A percentile compares a stretch with the other conserved stretches of the same genome.
Conservation (phyloP, 2,113 vertebrate genomes). For the Paracanthobrama guichenoti region DNA sequence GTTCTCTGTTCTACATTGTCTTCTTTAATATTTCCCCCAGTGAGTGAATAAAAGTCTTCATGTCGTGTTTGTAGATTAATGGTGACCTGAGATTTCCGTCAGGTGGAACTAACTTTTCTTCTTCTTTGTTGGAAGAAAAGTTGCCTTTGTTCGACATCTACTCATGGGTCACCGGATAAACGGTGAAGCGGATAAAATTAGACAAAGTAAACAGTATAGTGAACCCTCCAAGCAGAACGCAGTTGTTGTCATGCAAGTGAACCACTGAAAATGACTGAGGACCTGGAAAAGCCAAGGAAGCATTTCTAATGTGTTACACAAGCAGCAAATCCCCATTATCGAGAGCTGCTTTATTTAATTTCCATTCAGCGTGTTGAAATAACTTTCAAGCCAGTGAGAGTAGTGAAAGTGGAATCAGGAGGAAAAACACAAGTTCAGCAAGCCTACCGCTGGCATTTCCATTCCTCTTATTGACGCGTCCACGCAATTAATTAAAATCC, state of each 20-base stretch:
- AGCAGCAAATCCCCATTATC: constrained; percentile 53
- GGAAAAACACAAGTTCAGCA: constrained; percentile 42
- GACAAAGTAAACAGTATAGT: neutral
- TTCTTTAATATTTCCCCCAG: constrained; percentile 72
- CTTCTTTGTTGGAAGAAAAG: constrained; percentile 55
- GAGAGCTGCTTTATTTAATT: constrained; percentile 54
- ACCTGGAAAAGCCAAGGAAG: constrained; percentile 28
- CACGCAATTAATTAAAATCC: constrained; percentile 77
- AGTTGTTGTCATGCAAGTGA: constrained; percentile 2
- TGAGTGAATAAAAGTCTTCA: constrained; percentile 64
- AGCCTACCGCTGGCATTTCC: constrained; percentile 49
- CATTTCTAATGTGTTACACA: constrained; percentile 55
- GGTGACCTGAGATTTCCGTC: constrained; percentile 48
- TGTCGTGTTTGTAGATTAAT: constrained; percentile 62
- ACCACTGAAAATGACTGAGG: constrained; percentile 26
- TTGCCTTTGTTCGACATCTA: constrained; percentile 57
- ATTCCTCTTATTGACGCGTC: constrained; percentile 67
- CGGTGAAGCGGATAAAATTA: constrained; percentile 2
- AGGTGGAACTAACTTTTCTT: constrained; percentile 53
- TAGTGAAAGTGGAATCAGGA: neutral
- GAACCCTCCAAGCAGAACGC: neutral
- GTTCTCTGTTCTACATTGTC: constrained; percentile 64
- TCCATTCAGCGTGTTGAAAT: constrained; percentile 44
- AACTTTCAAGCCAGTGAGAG: constrained; percentile 49
- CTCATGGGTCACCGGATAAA: constrained; percentile 62